Evolutionary conservation across 2,113 vertebrate species (phyloP), one percentile per base, ranked within the genome.

Genomic region (Mionectes macconnelli): DNA sequence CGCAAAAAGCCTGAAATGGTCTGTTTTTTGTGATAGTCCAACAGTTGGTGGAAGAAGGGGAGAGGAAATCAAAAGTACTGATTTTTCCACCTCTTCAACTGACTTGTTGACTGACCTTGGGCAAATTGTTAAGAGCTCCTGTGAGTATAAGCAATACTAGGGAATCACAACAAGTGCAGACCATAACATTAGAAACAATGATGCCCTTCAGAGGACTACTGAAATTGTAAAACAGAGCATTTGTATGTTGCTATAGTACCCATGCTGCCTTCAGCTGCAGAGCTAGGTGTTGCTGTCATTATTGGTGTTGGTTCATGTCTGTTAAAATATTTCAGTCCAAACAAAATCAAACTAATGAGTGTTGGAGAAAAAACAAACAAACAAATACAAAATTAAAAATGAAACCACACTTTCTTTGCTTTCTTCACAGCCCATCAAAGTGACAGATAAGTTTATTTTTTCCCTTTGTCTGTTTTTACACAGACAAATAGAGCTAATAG

Each of bases 71-170:
- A 93, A 93, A 96, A 95, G 24, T 76, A 53, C 52, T 87, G 49
- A 72, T 87, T 90, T 96, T 93, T 79, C 84, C 93, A 55, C 68
- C 83, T 94, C 83, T 92, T 84, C 90, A 84, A 9, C 6, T 91
- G 75, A 77, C 75, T 90, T 70, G 79, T 86, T 92, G 80, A 89
- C 69, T 93, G 88, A 94, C 86, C 83, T 89, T 92, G 79, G 44
- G 20, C 24, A 93, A 88, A 86, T 78, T 66, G 52, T 74, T 88
- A 60, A 76, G 56, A 60, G 56, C 12, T 93, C 11, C 76, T 45
- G 56, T 8, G 3, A 55, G 70, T 74, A 56, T 57, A 63, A 93
- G 60, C 47, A 74, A 3, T 68, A 56, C 64, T 67, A 90, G 10
- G 60, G 85, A 84, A 74, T n/a, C 47, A 37, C 70, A 92, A 75